Base-by-base conservation (phyloP, 2,888 invertebrate species). In the Drosophila nr. fundita region DNA sequence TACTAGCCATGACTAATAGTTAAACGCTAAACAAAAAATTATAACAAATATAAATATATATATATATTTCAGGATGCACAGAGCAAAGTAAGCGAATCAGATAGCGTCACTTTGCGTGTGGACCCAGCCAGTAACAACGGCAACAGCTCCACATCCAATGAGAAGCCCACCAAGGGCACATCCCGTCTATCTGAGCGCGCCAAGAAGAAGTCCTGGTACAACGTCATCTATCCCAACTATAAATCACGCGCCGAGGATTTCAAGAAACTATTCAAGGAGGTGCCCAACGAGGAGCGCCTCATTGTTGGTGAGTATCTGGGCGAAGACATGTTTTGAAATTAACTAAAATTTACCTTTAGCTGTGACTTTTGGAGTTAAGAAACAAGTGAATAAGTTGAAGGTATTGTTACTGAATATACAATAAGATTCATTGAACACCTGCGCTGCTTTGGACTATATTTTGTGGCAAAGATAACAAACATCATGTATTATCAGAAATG, bases 241-340 rank as follows among this genome's bases (percentile, higher is more conserved):
- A 99, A 99, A 94, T 97, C 97, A 72, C 95, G 98, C 83, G 97
- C 97, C 6, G 97, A 97, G 88, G 98, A 99, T 93, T 99, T 98
- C 93, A 98, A 97, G 91, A 95, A 96, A 91, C 95, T 98, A 74
- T 99, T 99, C 93, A 98, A 97, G 92, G 97, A 97, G 70, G 95
- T 99, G 77, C 98, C 98, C 0, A 95, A 96, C 72, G 97, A 98
- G 89, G 98, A 99, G 92, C 94, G 98, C 85, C 95, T 99, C 80
- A 96, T 99, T 92, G 98, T 98, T 84, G 99, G 98, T 98, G 92
- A 94, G 95, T 93, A 18, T 38, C 49, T 27, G 11, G 11, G 92
- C 34, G 13, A 21, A 21, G 5, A 21, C 11, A 42, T 11, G n/a
- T n/a, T n/a, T 8, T 24, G 0, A 24, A 24, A 24, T 45, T 1